phyloP scores from a whole-genome alignment of 2,888 invertebrate species.

The Himalopsyche tibetana region DNA sequence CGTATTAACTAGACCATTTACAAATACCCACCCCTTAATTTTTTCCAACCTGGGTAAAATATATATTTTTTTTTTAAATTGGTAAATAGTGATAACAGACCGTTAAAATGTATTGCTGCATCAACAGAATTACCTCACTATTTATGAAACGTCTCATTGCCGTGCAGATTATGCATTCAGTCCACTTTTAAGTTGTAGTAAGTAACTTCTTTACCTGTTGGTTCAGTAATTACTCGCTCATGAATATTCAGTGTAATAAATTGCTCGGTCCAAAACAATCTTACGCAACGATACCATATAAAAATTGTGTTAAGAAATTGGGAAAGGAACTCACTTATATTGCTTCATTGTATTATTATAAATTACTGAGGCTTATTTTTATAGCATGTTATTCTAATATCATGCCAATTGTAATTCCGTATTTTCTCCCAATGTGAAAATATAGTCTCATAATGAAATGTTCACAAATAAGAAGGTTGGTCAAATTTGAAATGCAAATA shows the following conservation, averaged over 20 bases:
- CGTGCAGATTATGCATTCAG: neutral
- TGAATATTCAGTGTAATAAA: slow-evolving; percentile 1
- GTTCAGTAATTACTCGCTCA: slow-evolving; percentile 1
- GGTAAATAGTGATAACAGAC: too few species aligned
- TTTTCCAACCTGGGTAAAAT: too few species aligned
- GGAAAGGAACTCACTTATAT: slow-evolving; percentile 31
- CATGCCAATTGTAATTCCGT: too few species aligned
- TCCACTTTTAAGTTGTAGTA: neutral
- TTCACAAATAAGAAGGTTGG: too few species aligned
- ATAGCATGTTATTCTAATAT: neutral
- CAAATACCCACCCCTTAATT: too few species aligned
- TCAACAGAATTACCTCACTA: neutral
- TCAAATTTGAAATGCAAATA: too few species aligned
- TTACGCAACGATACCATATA: slow-evolving; percentile 28
- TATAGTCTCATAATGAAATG: too few species aligned
- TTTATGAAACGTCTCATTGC: neutral
- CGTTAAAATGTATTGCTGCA: too few species aligned
- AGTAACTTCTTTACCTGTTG: slow-evolving; percentile 7
- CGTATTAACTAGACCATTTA: too few species aligned
- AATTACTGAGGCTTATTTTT: slow-evolving; percentile 13
- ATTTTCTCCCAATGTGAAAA: too few species aligned
- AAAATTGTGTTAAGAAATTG: slow-evolving; percentile 27
- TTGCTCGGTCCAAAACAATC: neutral
- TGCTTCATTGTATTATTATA: neutral
- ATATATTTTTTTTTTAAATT: too few species aligned